Evolutionary conservation across 2,888 invertebrate genomes (phyloP).

Genomic region (Camponotus fellah): DNA sequence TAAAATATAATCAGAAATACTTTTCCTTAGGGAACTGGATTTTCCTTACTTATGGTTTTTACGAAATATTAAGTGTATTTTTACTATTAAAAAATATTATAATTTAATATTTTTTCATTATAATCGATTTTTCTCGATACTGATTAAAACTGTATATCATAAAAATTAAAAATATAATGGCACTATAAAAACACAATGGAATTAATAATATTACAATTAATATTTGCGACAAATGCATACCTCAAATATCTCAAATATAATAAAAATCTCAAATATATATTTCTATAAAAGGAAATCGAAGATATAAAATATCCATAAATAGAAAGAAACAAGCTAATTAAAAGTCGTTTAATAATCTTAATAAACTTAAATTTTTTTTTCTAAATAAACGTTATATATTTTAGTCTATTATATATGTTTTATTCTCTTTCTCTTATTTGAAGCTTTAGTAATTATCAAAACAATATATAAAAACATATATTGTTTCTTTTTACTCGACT

Average conservation of each 20-base stretch:
- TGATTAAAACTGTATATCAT: neutral
- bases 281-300: neutral
- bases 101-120: neutral
- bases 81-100: neutral
- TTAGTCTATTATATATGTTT: too few relatives aligned
- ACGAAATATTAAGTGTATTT: neutral
- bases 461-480: too few relatives aligned
- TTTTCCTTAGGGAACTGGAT: conserved; percentile 6
- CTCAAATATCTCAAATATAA: neutral
- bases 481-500: too few relatives aligned
- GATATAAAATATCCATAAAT: too few relatives aligned
- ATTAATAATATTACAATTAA: neutral
- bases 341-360: too few relatives aligned
- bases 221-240: neutral
- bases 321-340: too few relatives aligned
- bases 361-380: too few relatives aligned
- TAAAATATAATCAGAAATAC: conserved; percentile 1
- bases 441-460: too few relatives aligned
- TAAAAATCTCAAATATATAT: neutral
- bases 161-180: neutral
- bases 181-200: neutral
- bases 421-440: too few relatives aligned
- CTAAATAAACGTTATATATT: too few relatives aligned
- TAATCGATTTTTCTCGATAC: neutral
- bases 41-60: neutral